A percentile compares a stretch with the other conserved stretches of the same genome.
Conservation (phyloP, 2,113 vertebrate species). For the Cinclus cinclus region DNA sequence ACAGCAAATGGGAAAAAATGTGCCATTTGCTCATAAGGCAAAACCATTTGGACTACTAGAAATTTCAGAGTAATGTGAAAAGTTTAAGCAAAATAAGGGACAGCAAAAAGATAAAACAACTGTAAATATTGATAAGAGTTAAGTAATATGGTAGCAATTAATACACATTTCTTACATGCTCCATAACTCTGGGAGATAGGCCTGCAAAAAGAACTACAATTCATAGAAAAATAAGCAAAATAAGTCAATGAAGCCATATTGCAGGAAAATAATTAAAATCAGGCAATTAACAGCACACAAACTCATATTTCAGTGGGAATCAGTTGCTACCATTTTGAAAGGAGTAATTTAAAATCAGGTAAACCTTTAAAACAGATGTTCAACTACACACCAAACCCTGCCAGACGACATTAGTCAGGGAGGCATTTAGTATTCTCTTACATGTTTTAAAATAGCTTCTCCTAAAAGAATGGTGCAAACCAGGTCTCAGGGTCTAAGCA, state of each 20-base stretch:
- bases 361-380: neutral
- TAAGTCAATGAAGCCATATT: neutral
- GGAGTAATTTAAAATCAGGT: neutral
- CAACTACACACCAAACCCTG: neutral
- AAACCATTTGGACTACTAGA: slow-evolving; percentile 26
- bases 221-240: neutral
- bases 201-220: neutral
- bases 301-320: neutral
- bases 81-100: slow-evolving; percentile 23
- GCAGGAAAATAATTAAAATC: neutral
- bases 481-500: neutral
- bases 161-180: neutral
- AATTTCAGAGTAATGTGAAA: slow-evolving; percentile 10
- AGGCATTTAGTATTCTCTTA: neutral
- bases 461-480: neutral
- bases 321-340: neutral
- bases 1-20: neutral
- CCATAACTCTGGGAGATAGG: neutral
- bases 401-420: neutral
- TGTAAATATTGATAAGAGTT: slow-evolving; percentile 33
- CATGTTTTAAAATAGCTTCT: neutral
- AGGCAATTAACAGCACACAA: neutral
- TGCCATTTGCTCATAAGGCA: slow-evolving; percentile 31
- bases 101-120: neutral
- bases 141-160: slow-evolving; percentile 1